Base-by-base conservation (phyloP, 1,140 invertebrate species). In the Prorops nasuta region DNA sequence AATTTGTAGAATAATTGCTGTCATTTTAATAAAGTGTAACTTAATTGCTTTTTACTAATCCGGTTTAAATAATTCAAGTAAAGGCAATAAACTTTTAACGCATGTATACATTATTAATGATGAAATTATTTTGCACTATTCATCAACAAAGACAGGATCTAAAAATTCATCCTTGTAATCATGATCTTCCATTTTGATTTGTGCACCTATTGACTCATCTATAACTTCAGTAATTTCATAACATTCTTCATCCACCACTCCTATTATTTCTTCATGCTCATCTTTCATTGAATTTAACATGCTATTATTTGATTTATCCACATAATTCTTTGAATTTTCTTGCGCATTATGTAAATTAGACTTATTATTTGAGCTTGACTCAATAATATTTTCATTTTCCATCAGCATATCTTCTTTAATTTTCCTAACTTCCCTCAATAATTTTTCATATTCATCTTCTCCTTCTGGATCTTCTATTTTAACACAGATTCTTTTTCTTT, bases 401-500 rank as follows among this genome's bases (percentile, higher is more conserved):
- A 35, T 17, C 15, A 20, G 16, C 24, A 39, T 21, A 14, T 48
- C 44, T 41, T 48, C 10, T 17, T 53, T 56, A 6, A 53, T 52
- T 50, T 49, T 52, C 14, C 35, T 62, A 14, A 52, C 54, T 44
- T 56, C 44, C n/a, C 17, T 20, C 16, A 56, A 20, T 12, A 62
- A 41, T 21, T 51, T 48, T 41, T 62, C 32, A 22, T 48, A 49
- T 41, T 56, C 56, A n/a, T 61, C 43, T 31, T 60, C 45, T 16
- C 47, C 34, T 18, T 34, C 24, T 40, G n/a, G 3, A 39, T 42
- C 12, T 22, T 39, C 16, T 9, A 22, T 12, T 43, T 16, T n/a
- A 22, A 28, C 14, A 32, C 24, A n/a, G 3, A 10, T 21, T 15
- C 10, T 45, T 19, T 35, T 32, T 35, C 34, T 44, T 34, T 49